Conservation (phyloP, 2,888 invertebrate genomes). For the Drosophila prolongata region DNA sequence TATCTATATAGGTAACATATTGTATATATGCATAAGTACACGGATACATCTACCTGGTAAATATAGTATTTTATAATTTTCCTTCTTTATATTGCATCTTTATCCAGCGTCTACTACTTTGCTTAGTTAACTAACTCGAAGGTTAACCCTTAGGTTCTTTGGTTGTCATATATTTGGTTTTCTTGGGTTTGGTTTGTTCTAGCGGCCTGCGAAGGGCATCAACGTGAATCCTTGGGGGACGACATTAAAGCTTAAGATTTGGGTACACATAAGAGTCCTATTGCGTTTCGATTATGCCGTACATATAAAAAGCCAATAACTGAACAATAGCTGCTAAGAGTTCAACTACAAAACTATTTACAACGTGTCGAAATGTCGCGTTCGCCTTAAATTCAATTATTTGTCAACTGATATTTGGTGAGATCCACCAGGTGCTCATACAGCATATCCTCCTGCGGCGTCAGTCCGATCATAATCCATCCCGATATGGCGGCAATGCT, state of each 20-base stretch:
- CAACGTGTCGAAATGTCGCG: constrained; percentile 24
- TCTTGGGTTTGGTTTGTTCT: constrained; percentile 56
- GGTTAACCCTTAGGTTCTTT: constrained; percentile 17
- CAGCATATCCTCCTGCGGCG: constrained; percentile 85
- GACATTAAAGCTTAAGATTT: constrained; percentile 64
- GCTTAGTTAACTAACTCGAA: constrained; percentile 35
- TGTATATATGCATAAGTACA: constrained; percentile 42
- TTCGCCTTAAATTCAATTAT: constrained; percentile 81
- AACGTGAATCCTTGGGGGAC: constrained; percentile 46
- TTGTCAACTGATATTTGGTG: constrained; percentile 84
- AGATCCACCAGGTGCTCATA: constrained; percentile 85
- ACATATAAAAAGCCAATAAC: constrained; percentile 73
- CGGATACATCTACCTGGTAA: constrained; percentile 32
- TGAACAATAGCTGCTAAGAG: constrained; percentile 66
- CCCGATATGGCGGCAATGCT: constrained; percentile 86
- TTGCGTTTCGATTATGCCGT: constrained; percentile 57
- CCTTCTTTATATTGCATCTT: constrained; percentile 28
- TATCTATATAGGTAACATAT: constrained; percentile 46
- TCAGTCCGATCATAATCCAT: constrained; percentile 86
- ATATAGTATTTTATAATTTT: constrained; percentile 42
- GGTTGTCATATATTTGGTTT: constrained; percentile 25
- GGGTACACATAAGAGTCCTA: constrained; percentile 50
- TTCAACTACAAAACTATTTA: constrained; percentile 43
- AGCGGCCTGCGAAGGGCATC: constrained; percentile 82
- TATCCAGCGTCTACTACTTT: constrained; percentile 22